Base-by-base conservation (phyloP, 2,113 vertebrate genomes). In the Colius striatus region DNA sequence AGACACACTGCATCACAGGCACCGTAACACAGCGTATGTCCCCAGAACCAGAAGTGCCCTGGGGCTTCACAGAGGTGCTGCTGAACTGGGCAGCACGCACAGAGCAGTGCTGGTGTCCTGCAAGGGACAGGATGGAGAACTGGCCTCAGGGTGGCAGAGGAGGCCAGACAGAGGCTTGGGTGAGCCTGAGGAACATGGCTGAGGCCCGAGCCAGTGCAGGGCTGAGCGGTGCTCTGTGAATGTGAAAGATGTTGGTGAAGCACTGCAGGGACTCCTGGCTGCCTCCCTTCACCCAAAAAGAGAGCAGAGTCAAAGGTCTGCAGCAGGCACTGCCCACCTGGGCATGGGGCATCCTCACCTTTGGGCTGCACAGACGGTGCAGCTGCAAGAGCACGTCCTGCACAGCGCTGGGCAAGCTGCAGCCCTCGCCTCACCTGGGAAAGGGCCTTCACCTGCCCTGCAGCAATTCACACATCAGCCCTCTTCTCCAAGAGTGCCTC, bases 151-250 rank as follows among this genome's bases (percentile, higher is more conserved):
- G 53, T 18, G 53, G 38, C 11, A 22, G 16, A 20, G 26, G 29
- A 60, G 36, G 45, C 45, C 45, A n/a, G 27, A 27, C 1, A 23
- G 19, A 66, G 27, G 9, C 45, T n/a, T 7, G 54, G 38, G 23
- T 4, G 48, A 38, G 48, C 29, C 41, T 18, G 36, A 47, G 60
- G 53, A 65, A 21, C 0, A 0, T 0, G 1, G 38, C 51, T 30
- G 58, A 53, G 38, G 29, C 34, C 60, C 60, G 27, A 3, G 0
- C 16, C n/a, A 5, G 1, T 1, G 53, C n/a, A 58, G 25, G 4
- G 13, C 60, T 2, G 27, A 47, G 23, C 3, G n/a, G 21, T 5
- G 47, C 13, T 22, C 47, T 41, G 9, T 16, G 38, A 54, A 13
- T 27, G 13, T 38, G 8, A 10, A 47, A 29, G 60, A 41, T 5